Conservation (phyloP, 2,797 vertebrate species). For the Bradypus variegatus region DNA sequence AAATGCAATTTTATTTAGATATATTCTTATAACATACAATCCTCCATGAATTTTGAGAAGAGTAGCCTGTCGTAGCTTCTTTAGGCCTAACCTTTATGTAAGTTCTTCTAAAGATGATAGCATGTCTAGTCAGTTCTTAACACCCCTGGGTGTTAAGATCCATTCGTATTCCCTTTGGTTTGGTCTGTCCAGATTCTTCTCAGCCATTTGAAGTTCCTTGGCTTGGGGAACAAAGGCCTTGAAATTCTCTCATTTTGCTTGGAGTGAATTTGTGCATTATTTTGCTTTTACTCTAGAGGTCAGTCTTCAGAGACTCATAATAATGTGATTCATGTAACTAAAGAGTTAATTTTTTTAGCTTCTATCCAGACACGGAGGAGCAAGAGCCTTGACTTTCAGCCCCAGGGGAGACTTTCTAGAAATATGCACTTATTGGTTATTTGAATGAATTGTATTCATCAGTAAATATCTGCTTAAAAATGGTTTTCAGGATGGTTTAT, state of each 20-base stretch:
- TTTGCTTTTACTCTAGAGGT: not conserved
- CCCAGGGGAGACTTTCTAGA: not conserved
- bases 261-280: not conserved
- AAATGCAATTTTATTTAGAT: too few relatives aligned
- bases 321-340: not conserved
- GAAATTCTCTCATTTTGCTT: not conserved
- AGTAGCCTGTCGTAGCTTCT: not conserved
- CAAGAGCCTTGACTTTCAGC: not conserved
- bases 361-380: not conserved
- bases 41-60: not conserved
- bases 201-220: not conserved
- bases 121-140: not conserved
- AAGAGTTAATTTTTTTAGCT: not conserved
- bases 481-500: constrained; percentile 10
- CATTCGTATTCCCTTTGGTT: not conserved
- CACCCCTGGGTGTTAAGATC: not conserved
- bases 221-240: not conserved
- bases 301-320: not conserved
- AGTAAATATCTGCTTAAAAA: not conserved
- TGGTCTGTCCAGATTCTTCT: not conserved
- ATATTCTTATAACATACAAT: too few relatives aligned
- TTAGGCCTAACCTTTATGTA: not conserved
- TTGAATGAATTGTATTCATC: not conserved
- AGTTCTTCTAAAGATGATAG: not conserved
- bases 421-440: not conserved